Base-by-base conservation (phyloP, 2,113 vertebrate genomes). In the Oenanthe oenanthe region DNA sequence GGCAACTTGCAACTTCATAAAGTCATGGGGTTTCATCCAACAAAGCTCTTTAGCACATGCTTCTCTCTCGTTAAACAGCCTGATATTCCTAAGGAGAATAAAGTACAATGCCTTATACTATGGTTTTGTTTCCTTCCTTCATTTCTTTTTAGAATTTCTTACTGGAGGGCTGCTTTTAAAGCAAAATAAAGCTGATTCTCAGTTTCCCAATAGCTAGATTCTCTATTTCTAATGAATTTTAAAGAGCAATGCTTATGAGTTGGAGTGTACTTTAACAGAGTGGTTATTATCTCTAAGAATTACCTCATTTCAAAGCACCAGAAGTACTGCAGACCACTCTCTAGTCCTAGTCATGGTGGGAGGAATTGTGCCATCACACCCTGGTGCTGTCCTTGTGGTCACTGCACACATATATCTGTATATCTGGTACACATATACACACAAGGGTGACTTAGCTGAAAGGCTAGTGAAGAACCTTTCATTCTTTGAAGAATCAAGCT, bases 11-110 rank as follows among this genome's bases (percentile, higher is more conserved):
- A 3, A 54, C 34, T 77, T 89, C 60, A 80, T 1, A 6, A 2
- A 65, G 40, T 40, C 8, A 12, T 22, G n/a, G 17, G 13, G 9
- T 61, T 81, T 84, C 28, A 56, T 53, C 62, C 0, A 0, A 36
- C 19, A 58, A 56, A 95, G 21, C 34, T 86, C 65, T 88, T 70
- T 57, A 80, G 54, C 32, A 57, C 12, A 18, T 15, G 20, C 12
- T 57, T 85, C 54, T 86, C 32, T 80, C 53, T 84, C 17, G 1
- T 82, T 75, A 48, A 87, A 75, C 36, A 77, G 32, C 22, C 10
- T 29, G 38, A 51, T 43, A 62, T 43, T 68, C 68, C 56, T 57
- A 47, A 62, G 32, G 22, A 92, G 26, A 47, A 74, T 28, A n/a
- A 86, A 91, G 28, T 32, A 18, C 22, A 25, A 5, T 34, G 32